These are phyloP conservation scores for Drepana falcataria DNA, from an alignment of 2,888 invertebrate genomes.

Conservation along the genomic window DNA sequence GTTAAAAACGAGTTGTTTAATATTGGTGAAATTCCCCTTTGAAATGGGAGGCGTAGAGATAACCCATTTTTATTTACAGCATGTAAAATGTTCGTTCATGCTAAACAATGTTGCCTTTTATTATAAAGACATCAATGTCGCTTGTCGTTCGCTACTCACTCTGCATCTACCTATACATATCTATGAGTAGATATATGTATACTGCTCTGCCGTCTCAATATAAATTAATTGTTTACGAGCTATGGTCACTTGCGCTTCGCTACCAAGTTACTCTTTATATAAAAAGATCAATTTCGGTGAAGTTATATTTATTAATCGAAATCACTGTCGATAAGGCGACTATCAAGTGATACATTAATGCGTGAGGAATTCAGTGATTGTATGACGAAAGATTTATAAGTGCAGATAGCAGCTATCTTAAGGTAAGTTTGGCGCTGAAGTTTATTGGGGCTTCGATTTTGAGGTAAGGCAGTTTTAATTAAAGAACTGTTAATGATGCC, in stretches of 20 bases:
- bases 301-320: neutral
- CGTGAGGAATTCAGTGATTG: conserved; percentile 2
- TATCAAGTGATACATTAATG: neutral
- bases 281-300: conserved; percentile 10
- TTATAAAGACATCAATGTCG: conserved; percentile 12
- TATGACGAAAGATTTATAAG: neutral
- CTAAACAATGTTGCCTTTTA: no score
- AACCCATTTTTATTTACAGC: no score
- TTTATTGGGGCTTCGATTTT: no score
- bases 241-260: conserved; percentile 48
- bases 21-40: no score
- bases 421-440: neutral
- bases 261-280: conserved; percentile 22
- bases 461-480: no score
- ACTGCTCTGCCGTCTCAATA: conserved; percentile 45
- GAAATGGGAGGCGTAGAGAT: no score
- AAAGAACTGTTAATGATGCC: no score
- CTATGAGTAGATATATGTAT: conserved; percentile 41
- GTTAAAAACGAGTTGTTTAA: no score
- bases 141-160: conserved; percentile 29
- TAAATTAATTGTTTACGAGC: conserved; percentile 60
- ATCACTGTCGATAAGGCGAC: neutral
- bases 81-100: no score
- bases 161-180: conserved; percentile 19
- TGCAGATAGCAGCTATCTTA: neutral